phyloP scores from a whole-genome alignment of 1,140 invertebrate genomes.

The Ectropis grisescens region DNA sequence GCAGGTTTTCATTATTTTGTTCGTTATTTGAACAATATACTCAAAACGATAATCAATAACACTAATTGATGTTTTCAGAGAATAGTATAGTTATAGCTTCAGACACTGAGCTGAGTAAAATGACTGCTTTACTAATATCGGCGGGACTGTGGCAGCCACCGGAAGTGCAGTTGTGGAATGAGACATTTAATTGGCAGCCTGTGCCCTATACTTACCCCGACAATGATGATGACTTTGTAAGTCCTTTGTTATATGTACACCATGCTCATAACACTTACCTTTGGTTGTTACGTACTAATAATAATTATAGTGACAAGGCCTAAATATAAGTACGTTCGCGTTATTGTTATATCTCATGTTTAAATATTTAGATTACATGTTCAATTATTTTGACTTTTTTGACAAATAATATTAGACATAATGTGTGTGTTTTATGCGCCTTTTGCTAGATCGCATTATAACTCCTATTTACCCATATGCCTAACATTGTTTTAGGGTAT shows the following conservation, averaged over 20 bases:
- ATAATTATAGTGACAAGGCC: too few species aligned
- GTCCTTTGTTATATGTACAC: constrained; percentile 9
- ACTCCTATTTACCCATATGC: too few species aligned
- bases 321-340: too few species aligned
- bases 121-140: constrained; percentile 79
- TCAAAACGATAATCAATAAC: background rate
- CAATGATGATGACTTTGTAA: constrained; percentile 48
- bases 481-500: too few species aligned
- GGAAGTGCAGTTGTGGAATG: constrained; percentile 72
- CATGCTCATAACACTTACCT: background rate
- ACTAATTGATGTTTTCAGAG: constrained; percentile 16
- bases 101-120: constrained; percentile 80
- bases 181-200: constrained; percentile 77
- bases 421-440: too few species aligned
- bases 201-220: constrained; percentile 68
- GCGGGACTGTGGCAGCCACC: constrained; percentile 78
- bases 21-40: background rate
- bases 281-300: too few species aligned
- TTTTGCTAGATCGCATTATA: too few species aligned
- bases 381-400: too few species aligned
- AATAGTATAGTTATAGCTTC: constrained; percentile 73
- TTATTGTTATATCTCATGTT: too few species aligned
- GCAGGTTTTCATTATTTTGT: constrained; percentile 30
- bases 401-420: too few species aligned
- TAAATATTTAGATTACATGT: too few species aligned